Percentiles rank a stretch among this genome's conserved stretches.
These are phyloP conservation scores for Macrocentrus cingulum DNA, from an alignment of 1,140 invertebrate species.

Conservation along the genomic window DNA sequence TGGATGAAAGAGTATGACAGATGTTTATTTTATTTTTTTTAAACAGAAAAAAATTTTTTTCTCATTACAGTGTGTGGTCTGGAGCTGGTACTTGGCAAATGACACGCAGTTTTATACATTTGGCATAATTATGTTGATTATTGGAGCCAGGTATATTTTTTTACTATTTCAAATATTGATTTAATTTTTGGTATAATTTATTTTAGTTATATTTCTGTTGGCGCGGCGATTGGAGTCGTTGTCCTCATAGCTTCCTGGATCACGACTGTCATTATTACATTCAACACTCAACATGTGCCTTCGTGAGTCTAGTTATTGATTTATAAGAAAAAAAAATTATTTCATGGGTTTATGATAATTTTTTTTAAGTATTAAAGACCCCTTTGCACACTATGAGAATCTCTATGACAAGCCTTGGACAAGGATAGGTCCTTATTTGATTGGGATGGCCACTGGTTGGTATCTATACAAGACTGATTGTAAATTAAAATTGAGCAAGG, in stretches of 20 bases:
- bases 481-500: conserved; percentile 45
- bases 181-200: conserved; percentile 11
- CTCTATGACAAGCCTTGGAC: conserved; percentile 55
- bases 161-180: not conserved
- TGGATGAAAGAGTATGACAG: conserved; percentile 44
- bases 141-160: conserved; percentile 40
- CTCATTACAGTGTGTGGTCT: conserved; percentile 45
- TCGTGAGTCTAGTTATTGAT: conserved; percentile 40
- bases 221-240: conserved; percentile 34
- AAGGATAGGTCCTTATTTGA: conserved; percentile 52
- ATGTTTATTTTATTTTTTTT: not conserved
- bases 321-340: no score
- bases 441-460: conserved; percentile 52
- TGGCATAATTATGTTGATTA: conserved; percentile 44
- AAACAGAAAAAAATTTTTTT: not conserved
- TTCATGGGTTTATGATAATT: not conserved
- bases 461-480: conserved; percentile 46
- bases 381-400: conserved; percentile 53
- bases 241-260: conserved; percentile 50
- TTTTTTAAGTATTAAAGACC: conserved; percentile 49
- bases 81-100: conserved; percentile 53
- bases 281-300: conserved; percentile 41
- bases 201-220: conserved; percentile 41
- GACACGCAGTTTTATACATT: conserved; percentile 51
- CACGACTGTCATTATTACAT: conserved; percentile 47